Percentiles rank a stretch among this genome's conserved stretches.
Conservation (phyloP, 1,140 invertebrate genomes). For the Elysia chlorotica region DNA sequence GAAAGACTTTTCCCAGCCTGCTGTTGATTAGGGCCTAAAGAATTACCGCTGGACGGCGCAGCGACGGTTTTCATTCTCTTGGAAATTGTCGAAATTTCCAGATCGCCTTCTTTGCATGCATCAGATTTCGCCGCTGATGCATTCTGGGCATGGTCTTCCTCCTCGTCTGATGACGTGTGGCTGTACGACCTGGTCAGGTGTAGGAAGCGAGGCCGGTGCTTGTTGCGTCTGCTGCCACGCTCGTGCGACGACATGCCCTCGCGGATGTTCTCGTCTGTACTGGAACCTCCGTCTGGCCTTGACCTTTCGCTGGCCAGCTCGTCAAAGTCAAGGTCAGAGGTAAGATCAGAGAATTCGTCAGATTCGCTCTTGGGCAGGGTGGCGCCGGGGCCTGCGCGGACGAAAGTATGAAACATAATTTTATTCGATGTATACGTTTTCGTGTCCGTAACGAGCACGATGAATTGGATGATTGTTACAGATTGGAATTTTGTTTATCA, state of each 20-base stretch:
- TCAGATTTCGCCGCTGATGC: not conserved
- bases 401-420: not conserved
- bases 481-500: too few relatives aligned
- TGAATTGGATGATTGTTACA: too few relatives aligned
- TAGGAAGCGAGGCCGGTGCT: constrained; percentile 51
- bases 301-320: constrained; percentile 57
- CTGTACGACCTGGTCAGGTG: constrained; percentile 50
- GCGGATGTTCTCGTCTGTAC: constrained; percentile 33
- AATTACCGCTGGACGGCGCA: not conserved
- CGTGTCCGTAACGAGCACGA: not conserved
- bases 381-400: constrained; percentile 32
- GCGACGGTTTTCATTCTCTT: too few relatives aligned
- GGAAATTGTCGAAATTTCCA: not conserved
- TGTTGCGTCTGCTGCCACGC: constrained; percentile 26
- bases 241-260: not conserved
- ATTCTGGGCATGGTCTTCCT: constrained; percentile 20
- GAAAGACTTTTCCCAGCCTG: too few relatives aligned
- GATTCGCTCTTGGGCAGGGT: constrained; percentile 33
- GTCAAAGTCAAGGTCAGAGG: constrained; percentile 34
- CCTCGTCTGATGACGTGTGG: constrained; percentile 54
- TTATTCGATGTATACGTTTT: not conserved
- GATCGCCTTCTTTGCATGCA: not conserved
- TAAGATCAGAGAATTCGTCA: constrained; percentile 35
- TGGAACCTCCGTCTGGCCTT: constrained; percentile 44
- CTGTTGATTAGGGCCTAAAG: too few relatives aligned